Evolutionary conservation across 2,113 vertebrate genomes (phyloP), one percentile per base, ranked within the genome.

Genomic region (Equus quagga): DNA sequence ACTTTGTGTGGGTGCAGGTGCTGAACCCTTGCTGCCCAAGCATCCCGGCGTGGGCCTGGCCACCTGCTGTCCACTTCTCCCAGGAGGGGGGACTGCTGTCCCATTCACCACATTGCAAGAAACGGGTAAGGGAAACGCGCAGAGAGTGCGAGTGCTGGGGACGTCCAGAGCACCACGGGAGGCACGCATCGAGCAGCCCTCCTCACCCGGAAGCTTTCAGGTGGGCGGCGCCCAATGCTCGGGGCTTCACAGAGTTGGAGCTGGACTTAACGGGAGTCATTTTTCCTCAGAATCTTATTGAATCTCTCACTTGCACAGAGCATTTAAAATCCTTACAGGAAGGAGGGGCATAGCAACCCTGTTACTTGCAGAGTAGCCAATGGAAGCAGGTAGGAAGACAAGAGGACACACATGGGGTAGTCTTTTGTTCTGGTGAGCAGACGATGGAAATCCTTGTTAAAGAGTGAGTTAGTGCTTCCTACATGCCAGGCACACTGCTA

Each of bases 281-380:
- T 62, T 54, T 64, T 26, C n/a, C 69, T 36, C 3, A 1, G 8
- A 69, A 13, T 24, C 56, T 56, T 54, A 24, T 36, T 28, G 44
- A 81, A 51, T 58, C 36, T 41, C 80, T 49, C 18, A 28, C 56
- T 79, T 76, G 18, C 41, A 44, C 65, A 76, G 24, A 17, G 11
- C 23, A 67, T 65, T 81, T 80, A 9, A 76, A 65, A 79, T 62
- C 80, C 6, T 31, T 70, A 44, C 36, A 56, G 26, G n/a, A 58
- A 26, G 3, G 33, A n/a, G 33, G n/a, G 33, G 19, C n/a, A 6
- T 46, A 72, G 69, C 24, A 44, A 51, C n/a, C 31, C 19, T 17
- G 8, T 36, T 18, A 3, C 12, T 4, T 3, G 2, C 2, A 2
- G 31, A 73, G 62, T 33, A 41, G 5, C 23, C 73, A 14, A 1